phyloP scores from a whole-genome alignment of 2,888 invertebrate species.

The Endomychus coccineus region DNA sequence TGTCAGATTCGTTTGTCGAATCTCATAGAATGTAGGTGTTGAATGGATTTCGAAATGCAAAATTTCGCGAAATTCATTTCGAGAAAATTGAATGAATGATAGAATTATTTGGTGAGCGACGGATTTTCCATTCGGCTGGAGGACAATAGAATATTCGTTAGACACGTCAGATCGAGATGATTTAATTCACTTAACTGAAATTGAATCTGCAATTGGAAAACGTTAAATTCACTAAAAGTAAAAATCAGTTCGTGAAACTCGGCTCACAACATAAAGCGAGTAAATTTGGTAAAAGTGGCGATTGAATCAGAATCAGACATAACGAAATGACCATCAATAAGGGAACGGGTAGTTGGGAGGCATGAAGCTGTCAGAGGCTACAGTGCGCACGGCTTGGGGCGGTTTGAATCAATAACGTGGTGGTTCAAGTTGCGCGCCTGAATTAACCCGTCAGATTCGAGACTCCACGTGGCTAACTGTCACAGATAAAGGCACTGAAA shows the following conservation, averaged over 20 bases:
- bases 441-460: slow-evolving; percentile 1
- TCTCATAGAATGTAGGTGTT: too few relatives aligned
- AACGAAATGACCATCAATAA: slow-evolving; percentile 5
- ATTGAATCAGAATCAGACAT: slow-evolving; percentile 4
- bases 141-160: too few relatives aligned
- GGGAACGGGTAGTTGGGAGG: neutral
- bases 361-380: slow-evolving; percentile 20
- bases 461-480: neutral
- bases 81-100: too few relatives aligned
- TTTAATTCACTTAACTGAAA: too few relatives aligned
- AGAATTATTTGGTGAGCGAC: too few relatives aligned
- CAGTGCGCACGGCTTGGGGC: slow-evolving; percentile 33
- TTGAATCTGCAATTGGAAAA: too few relatives aligned
- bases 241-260: neutral
- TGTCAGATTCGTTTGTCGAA: too few relatives aligned
- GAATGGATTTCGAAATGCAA: too few relatives aligned
- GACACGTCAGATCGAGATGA: too few relatives aligned
- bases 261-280: slow-evolving; percentile 17
- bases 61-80: too few relatives aligned
- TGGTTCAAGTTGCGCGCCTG: slow-evolving; percentile 24
- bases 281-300: slow-evolving; percentile 24
- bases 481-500: too few relatives aligned
- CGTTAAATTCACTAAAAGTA: neutral
- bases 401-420: slow-evolving; percentile 33
- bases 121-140: too few relatives aligned